Conservation (phyloP, 2,888 invertebrate species). For the Heliconius aoede region DNA sequence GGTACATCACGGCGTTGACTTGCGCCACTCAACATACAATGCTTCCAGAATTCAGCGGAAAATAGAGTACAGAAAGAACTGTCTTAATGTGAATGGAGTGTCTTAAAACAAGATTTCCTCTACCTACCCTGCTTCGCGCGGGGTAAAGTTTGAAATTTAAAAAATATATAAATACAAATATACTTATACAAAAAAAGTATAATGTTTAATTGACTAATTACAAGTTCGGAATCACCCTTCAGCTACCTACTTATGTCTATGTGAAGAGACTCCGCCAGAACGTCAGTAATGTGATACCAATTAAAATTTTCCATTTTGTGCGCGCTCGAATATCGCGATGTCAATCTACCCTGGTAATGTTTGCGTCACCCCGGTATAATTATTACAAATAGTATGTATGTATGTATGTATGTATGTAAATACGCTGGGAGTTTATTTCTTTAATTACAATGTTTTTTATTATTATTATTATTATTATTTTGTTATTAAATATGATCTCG, state of each 20-base stretch:
- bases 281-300: constrained; percentile 49
- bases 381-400: constrained; percentile 28
- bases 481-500: no score
- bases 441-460: not conserved
- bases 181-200: not conserved
- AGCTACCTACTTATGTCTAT: constrained; percentile 17
- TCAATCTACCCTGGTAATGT: constrained; percentile 45
- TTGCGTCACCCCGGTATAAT: constrained; percentile 42
- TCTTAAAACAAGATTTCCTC: no score
- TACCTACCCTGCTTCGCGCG: no score
- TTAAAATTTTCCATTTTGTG: constrained; percentile 50
- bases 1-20: no score
- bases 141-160: no score
- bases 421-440: constrained; percentile 21
- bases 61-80: no score
- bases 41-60: no score
- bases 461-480: no score
- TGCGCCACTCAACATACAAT: no score
- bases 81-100: no score
- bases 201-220: constrained; percentile 11
- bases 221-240: not conserved
- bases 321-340: constrained; percentile 44
- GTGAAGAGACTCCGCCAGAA: constrained; percentile 33
- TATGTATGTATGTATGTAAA: constrained; percentile 16
- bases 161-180: not conserved